A percentile compares a stretch with the other conserved stretches of the same genome.
Evolutionary conservation across 2,888 invertebrate species (phyloP).

Genomic region (Cacoxenus indagator): DNA sequence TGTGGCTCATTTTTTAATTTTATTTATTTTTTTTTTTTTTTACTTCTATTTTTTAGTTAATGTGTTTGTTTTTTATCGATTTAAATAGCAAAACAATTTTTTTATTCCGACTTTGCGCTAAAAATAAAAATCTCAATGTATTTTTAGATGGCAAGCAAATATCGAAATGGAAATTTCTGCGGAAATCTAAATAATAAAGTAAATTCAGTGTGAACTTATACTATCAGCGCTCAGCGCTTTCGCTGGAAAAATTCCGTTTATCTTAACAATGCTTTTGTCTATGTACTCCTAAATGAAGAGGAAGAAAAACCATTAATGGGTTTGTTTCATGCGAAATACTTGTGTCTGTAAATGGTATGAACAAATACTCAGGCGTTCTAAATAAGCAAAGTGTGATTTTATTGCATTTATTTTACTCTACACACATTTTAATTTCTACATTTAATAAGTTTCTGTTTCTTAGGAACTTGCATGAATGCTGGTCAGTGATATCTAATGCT

Average conservation of each 20-base stretch:
- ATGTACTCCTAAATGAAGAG: background rate
- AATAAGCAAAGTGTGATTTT: background rate
- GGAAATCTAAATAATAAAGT: conserved; percentile 1
- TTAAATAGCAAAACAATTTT: no score
- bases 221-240: background rate
- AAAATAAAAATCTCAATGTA: conserved; percentile 1
- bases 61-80: no score
- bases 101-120: background rate
- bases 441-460: no score
- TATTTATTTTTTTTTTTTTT: no score
- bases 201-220: background rate
- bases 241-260: background rate
- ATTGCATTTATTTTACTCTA: background rate
- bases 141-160: conserved; percentile 1
- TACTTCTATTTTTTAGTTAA: no score
- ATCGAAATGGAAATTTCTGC: background rate
- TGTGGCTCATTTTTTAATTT: no score
- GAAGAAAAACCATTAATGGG: background rate
- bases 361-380: background rate
- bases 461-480: no score
- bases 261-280: background rate
- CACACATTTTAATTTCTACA: no score
- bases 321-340: background rate
- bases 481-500: no score
- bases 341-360: background rate